Conservation (phyloP, 2,888 invertebrate species). For the Biston betularia region DNA sequence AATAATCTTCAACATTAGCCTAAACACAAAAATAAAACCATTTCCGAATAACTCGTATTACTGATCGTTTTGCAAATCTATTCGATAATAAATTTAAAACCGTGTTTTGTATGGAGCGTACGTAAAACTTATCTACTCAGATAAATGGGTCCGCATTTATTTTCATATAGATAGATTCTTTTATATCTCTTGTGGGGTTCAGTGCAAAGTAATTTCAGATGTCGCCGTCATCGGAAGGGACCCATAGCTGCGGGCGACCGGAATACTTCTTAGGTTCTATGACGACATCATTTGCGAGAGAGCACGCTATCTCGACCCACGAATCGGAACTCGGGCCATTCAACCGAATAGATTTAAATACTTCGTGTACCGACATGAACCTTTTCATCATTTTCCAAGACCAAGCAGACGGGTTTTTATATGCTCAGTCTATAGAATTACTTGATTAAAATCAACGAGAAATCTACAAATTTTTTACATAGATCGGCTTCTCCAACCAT, state of each 20-base stretch:
- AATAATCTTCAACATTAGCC: background rate
- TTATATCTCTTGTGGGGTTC: constrained; percentile 31
- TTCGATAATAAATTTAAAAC: constrained; percentile 21
- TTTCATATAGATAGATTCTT: constrained; percentile 33
- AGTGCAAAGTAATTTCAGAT: constrained; percentile 49
- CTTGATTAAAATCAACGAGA: constrained; percentile 33
- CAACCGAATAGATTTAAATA: constrained; percentile 55
- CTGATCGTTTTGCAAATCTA: constrained; percentile 16
- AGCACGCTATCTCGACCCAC: constrained; percentile 51
- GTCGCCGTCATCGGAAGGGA: constrained; percentile 56
- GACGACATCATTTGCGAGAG: constrained; percentile 55
- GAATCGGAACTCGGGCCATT: constrained; percentile 53
- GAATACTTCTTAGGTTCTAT: constrained; percentile 54
- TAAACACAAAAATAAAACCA: constrained; percentile 34
- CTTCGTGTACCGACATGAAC: constrained; percentile 24
- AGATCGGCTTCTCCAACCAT: no score
- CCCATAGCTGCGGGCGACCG: constrained; percentile 60
- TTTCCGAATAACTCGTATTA: no score
- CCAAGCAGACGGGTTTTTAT: constrained; percentile 3
- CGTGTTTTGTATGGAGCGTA: constrained; percentile 39
- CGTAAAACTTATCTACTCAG: constrained; percentile 42
- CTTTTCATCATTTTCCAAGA: constrained; percentile 31
- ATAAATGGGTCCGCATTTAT: constrained; percentile 43
- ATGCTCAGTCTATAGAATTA: constrained; percentile 13
- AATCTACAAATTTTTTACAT: background rate